Evolutionary conservation across 1,140 invertebrate species (phyloP), one percentile per base, ranked within the genome.

Genomic region (Drosophila kurseongensis): DNA sequence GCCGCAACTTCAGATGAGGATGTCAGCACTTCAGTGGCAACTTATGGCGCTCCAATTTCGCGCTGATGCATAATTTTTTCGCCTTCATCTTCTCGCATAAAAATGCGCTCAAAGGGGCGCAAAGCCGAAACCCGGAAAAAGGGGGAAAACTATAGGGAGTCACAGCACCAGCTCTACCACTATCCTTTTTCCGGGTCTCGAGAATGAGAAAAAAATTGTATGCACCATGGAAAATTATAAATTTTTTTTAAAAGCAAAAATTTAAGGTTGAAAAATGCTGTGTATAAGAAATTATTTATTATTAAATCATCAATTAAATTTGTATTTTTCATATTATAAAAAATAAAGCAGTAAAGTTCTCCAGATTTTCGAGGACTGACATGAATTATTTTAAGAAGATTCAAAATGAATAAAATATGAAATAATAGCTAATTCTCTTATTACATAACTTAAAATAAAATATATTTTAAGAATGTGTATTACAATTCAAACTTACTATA

Each of bases 1-100:
- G 45, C 51, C 51, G 47, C 51, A 71, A 71, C 67, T 71, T 71
- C 65, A 48, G 52, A 74, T 63, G 48, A 84, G 79, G 51, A 69
- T 80, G 77, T 83, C 81, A 86, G 79, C 84, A 83, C 84, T 89
- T 78, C 80, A 89, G 73, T 84, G 73, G 69, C 79, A 85, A 89
- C 84, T 89, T 89, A 89, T 89, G 77, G 75, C 84, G 84, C 84
- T 89, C 84, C 84, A 89, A 89, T 89, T 89, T 89, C 77, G 84
- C 80, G 84, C 80, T 84, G 85, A 89, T 89, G 84, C 84, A 89
- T 89, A 89, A 89, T 89, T 88, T 89, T 90, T 77, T 66, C 65
- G 56, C 55, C 62, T 61, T 69, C 56, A 68, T 75, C 63, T 75
- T 76, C 62, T 80, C 71, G 84, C 84, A 89, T 89, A 80, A 88